Base-by-base conservation (phyloP, 2,888 invertebrate genomes). In the Phortica magna region DNA sequence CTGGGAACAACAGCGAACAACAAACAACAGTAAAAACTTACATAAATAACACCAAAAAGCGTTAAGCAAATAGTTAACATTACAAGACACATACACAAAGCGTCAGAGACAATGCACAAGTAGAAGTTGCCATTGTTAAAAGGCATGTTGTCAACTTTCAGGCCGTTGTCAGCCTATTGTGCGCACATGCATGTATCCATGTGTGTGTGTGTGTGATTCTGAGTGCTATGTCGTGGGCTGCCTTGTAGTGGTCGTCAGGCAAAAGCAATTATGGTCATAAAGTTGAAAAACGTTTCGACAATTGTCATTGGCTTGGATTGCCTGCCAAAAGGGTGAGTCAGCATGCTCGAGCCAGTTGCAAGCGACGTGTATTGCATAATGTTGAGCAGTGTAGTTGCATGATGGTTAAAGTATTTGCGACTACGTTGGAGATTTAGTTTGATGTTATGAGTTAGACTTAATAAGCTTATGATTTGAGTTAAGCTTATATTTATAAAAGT, bases 211-310 rank as follows among this genome's bases (percentile, higher is more conserved):
- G 55, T 39, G n/a, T 14, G 19, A 2, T 12, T 17, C 7, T 19
- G 61, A 10, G 22, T 61, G 22, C n/a, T n/a, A 14, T 17, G 6
- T 9, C 2, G 61, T 31, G 0, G 12, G 19, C 12, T 65, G 65
- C 9, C 74, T 77, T 72, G 76, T 79, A 76, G 77, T 77, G 74
- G 68, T 64, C 68, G 19, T 61, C n/a, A 71, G 65, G 67, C 67
- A 79, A 78, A 78, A 79, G 79, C 78, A 79, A 79, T 79, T 79
- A 79, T 77, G 78, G 77, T 74, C 79, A 76, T 77, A 77, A 77
- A 77, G 77, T 71, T 74, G 53, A 71, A 53, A 31, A 55, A 61
- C 22, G 70, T 71, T 41, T 71, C 43, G 43, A 71, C 53, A 71
- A 71, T 14, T 53, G 53, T 22, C 70, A 55, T 71, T 64, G 22